A percentile compares a stretch with the other conserved stretches of the same genome.
These are phyloP conservation scores for Quadroppia sp. DNA, from an alignment of 2,888 invertebrate species.

Conservation along the genomic window DNA sequence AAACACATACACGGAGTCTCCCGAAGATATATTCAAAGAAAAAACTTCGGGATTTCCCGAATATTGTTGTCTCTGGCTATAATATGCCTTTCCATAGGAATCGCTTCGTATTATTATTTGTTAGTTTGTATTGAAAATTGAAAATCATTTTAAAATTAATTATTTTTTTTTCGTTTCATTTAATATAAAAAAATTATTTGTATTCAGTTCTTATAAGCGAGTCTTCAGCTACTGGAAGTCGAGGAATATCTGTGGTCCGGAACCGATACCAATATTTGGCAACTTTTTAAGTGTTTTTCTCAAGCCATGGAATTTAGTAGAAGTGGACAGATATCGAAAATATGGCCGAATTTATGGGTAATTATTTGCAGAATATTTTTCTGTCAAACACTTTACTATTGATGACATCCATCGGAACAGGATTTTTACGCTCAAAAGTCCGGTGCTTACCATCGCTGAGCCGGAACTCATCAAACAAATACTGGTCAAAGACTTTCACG, in stretches of 20 bases:
- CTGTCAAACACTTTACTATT: neutral
- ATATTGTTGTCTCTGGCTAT: no score
- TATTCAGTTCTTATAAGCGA: neutral
- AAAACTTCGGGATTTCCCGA: no score
- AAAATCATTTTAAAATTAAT: neutral
- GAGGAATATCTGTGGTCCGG: neutral
- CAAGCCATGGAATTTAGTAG: neutral
- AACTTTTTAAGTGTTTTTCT: neutral
- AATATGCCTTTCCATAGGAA: no score
- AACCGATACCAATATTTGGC: conserved; percentile 8
- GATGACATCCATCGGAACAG: neutral
- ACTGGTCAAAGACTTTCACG: conserved; percentile 32
- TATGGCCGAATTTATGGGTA: conserved; percentile 20
- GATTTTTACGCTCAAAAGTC: no score
- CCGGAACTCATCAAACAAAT: conserved; percentile 36
- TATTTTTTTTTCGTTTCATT: no score
- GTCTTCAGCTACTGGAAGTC: conserved; percentile 11
- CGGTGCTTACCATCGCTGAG: neutral
- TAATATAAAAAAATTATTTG: no score
- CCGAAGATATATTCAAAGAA: no score
- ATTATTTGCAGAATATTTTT: neutral
- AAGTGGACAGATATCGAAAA: conserved; percentile 9
- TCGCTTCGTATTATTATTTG: no score
- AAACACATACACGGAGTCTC: no score
- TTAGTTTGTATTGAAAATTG: neutral